Conservation (phyloP, 1,140 invertebrate species). For the Stenopsyche tienmushanensis region DNA sequence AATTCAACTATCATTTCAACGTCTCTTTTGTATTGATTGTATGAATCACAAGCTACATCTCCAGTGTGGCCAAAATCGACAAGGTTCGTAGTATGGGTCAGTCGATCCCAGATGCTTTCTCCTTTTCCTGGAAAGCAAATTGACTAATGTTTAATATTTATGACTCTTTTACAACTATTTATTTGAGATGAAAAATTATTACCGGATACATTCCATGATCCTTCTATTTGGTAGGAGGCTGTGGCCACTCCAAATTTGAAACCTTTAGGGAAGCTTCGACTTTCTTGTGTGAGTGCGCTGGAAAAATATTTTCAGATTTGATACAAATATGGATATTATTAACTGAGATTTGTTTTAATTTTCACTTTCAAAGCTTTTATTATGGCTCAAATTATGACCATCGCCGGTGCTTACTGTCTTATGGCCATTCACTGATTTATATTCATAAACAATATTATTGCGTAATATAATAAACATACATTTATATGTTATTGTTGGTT, state of each 20-base stretch:
- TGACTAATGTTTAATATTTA: background rate
- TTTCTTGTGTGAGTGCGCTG: too few species aligned
- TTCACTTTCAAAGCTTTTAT: too few species aligned
- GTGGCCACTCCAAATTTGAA: conserved; percentile 61
- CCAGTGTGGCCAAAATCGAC: conserved; percentile 49
- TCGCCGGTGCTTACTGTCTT: too few species aligned
- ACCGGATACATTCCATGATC: conserved; percentile 62
- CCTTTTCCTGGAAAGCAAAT: conserved; percentile 51
- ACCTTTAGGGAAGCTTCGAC: conserved; percentile 54
- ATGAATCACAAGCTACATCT: conserved; percentile 63
- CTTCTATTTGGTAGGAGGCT: conserved; percentile 63
- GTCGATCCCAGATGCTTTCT: conserved; percentile 54
- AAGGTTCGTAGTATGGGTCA: conserved; percentile 45
- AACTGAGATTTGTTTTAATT: too few species aligned
- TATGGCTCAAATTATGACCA: too few species aligned
- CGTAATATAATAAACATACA: too few species aligned
- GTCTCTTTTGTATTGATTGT: conserved; percentile 60
- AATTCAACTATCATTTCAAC: conserved; percentile 54
- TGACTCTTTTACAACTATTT: background rate
- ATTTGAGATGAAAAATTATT: too few species aligned
- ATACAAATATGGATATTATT: too few species aligned
- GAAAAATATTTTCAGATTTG: too few species aligned
- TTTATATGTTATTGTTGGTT: too few species aligned
- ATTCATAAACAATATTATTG: too few species aligned
- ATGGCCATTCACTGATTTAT: too few species aligned